Base-by-base conservation (phyloP, 2,888 invertebrate genomes). In the Odontocolon sp. region DNA sequence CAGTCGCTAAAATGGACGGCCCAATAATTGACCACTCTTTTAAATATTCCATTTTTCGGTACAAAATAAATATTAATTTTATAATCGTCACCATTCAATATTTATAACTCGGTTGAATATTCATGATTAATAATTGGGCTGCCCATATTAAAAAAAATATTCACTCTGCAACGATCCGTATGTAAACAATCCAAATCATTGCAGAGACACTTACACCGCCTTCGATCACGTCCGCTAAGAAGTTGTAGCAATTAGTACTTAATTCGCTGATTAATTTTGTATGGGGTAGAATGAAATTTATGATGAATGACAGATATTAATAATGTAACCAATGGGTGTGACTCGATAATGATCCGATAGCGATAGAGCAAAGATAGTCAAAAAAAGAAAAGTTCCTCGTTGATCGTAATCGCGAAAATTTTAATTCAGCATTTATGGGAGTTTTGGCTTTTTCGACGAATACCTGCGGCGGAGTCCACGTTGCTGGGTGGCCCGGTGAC, bases 381-480 rank as follows among this genome's bases (percentile, higher is more conserved):
- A 28, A 38, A 21, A 21, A 21, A 31, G 26, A 28, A 31, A 63
- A 21, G 69, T 57, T 64, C 50, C 47, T 57, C 40, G 47, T 33
- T 33, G 36, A 33, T 64, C 31, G 18, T 9, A 1, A 6, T 42
- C 2, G 50, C n/a, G 6, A 3, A 38, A 21, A 28, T n/a, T 50
- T 11, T 33, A 23, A 38, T 70, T 70, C 45, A 45, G 16, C 9
- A 18, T 45, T 50, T 14, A 6, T 4, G 14, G 14, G 28, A 14
- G 28, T 6, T 11, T 14, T 5, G 52, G 79, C 74, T 68, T 16
- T 4, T 9, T 52, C 45, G 61, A 61, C 59, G 66, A 71, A 52
- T 89, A 89, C 89, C 89, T 89, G 89, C 75, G 59, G 69, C 83
- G 79, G 89, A 90, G 61, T 90, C 90, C 79, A 88, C 85, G 87